Evolutionary conservation across 2,113 vertebrate species (phyloP), one percentile per base, ranked within the genome.

Genomic region (Lanius collurio): DNA sequence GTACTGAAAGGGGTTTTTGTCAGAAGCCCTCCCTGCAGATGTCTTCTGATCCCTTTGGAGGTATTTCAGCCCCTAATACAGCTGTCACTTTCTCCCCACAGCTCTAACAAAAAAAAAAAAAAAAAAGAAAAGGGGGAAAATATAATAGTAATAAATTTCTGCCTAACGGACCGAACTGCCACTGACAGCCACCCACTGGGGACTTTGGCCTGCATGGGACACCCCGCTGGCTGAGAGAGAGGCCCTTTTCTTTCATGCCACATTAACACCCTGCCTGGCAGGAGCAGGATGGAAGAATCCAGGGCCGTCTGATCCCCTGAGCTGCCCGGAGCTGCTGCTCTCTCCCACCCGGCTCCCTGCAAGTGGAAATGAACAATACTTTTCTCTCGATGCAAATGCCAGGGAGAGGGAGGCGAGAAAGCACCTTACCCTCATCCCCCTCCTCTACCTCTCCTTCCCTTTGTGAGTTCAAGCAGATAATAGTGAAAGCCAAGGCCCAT

Each of bases 111-210:
- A 94, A 91, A 73, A 83, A 90, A 27, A 83, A 90, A 27, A 47
- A 21, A 47, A 20, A 46, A 46, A 10, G 10, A 46, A 47, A 47
- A 13, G 23, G 37, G 35, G 63, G 18, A 11, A 78, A 82, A 92
- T 87, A 93, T 93, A 96, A 97, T 67, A 94, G 84, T 80, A 93
- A 97, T 97, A 95, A 93, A 95, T 95, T 94, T 94, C 73, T 94
- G 96, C 77, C 90, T 73, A 73, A 69, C 26, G 2, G 42, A 68
- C 11, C 31, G 41, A 46, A n/a, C 15, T 78, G 96, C 46, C 86
- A 27, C 22, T 90, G 96, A 80, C 95, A 95, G 95, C 84, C 94
- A 90, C 91, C 73, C 94, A 86, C 86, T 62, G 95, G 94, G 96
- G 93, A 63, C 90, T 52, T 3, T 5, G 93, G 95, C 70, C 78